Conservation (phyloP, 2,888 invertebrate species). For the Pristionchus maxplancki region DNA sequence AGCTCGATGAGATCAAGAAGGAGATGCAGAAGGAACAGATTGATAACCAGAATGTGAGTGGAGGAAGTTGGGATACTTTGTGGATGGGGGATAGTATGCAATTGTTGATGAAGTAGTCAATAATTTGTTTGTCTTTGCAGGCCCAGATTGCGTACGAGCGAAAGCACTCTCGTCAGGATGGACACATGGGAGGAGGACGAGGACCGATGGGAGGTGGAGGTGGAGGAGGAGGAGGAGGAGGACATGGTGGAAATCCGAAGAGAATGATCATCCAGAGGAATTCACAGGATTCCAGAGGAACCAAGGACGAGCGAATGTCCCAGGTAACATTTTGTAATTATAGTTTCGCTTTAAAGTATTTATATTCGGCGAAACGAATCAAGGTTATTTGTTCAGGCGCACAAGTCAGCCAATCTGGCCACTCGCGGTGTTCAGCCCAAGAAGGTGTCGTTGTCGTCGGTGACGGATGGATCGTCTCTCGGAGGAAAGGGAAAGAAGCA, state of each 20-base stretch:
- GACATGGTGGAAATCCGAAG: constrained; percentile 30
- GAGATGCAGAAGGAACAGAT: constrained; percentile 63
- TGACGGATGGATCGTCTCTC: neutral
- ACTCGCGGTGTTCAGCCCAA: neutral
- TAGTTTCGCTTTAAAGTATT: neutral
- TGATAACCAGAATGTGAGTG: constrained; percentile 58
- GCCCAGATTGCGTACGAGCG: constrained; percentile 18
- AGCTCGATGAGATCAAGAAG: constrained; percentile 66
- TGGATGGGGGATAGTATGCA: neutral
- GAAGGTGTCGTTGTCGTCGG: neutral
- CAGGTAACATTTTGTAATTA: neutral
- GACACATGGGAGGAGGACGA: constrained; percentile 1
- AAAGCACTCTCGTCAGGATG: constrained; percentile 12
- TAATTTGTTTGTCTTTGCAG: neutral
- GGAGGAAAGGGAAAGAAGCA: neutral
- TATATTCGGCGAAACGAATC: neutral
- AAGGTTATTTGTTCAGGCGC: neutral
- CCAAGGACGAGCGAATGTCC: neutral
- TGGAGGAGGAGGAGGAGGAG: constrained; percentile 34
- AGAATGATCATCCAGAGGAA: constrained; percentile 26
- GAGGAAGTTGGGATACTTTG: neutral
- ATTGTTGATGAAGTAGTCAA: neutral
- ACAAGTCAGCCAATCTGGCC: constrained; percentile 19
- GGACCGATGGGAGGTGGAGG: constrained; percentile 8
- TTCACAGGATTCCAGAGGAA: neutral